Base-by-base conservation (phyloP, 2,797 vertebrate genomes). In the Leuciscus waleckii region DNA sequence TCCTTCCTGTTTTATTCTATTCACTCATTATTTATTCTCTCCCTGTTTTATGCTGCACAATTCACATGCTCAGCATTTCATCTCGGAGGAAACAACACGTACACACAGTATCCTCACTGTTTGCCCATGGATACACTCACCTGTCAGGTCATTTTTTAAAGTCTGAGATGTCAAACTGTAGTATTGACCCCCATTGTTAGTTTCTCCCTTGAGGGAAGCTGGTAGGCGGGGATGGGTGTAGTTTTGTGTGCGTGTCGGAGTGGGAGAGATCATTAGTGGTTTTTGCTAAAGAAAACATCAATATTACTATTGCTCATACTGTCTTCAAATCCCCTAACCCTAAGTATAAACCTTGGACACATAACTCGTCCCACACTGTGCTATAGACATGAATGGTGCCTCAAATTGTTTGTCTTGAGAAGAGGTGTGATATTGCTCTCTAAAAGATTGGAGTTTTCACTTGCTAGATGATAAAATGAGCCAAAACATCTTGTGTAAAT, bases 171-270 rank as follows among this genome's bases (percentile, higher is more conserved):
- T 90, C 88, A 90, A 79, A 81, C 78, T 81, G 68, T 81, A 78
- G 75, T 88, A 89, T 88, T 87, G 82, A 81, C 84, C 87, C 77
- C 86, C 76, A 89, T 90, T 88, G 85, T 89, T 85, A 74, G 84
- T 58, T 80, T 84, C 10, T 29, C 68, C 73, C 78, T 43, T 35
- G 51, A 78, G 84, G 58, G 32, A 81, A 68, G 37, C 14, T 65
- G 51, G 39, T 63, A 37, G 73, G 65, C 26, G 23, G 49, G 11
- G 23, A 68, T 78, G 68, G 54, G 70, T 61, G 67, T 84, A 85
- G 71, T 67, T 54, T n/a, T 74, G 43, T 77, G 32, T 61, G 35
- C 19, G 32, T 74, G 58, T 54, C 32, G 35, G 56, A 80, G 56
- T 67, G 14, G n/a, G 78, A 69, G 76, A 67, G 76, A 67, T 70